Percentiles rank a stretch among this genome's conserved stretches.
Conservation (phyloP, 2,888 invertebrate genomes). For the Rotaria magnacalcarata region DNA sequence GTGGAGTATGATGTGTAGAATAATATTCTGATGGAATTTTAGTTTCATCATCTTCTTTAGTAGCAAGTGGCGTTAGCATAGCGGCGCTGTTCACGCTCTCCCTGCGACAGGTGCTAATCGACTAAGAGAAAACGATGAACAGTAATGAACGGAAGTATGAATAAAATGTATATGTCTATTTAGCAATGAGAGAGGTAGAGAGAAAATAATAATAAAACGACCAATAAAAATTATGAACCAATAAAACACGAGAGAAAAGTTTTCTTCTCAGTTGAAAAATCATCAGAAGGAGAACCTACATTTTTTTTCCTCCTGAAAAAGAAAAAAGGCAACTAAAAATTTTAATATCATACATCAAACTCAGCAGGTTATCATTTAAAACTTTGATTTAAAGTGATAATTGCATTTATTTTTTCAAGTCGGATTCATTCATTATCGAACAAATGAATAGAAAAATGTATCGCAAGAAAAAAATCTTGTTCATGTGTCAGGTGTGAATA, state of each 20-base stretch:
- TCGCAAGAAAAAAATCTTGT: background rate
- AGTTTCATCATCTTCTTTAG: conserved; percentile 13
- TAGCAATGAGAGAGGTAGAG: background rate
- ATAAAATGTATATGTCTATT: background rate
- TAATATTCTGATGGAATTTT: background rate
- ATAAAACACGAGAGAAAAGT: background rate
- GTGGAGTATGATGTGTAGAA: background rate
- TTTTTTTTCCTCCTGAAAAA: no score
- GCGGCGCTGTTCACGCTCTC: conserved; percentile 16
- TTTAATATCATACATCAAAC: background rate
- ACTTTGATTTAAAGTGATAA: conserved; percentile 28
- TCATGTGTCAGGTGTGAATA: background rate
- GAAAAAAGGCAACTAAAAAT: background rate
- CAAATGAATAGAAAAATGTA: conserved; percentile 1
- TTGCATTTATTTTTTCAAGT: background rate
- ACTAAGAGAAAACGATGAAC: conserved; percentile 6
- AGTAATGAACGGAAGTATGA: background rate
- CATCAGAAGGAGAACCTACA: no score
- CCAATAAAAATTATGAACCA: background rate
- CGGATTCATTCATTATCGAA: background rate
- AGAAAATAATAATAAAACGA: background rate
- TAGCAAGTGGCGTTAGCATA: conserved; percentile 16
- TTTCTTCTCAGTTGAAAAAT: background rate
- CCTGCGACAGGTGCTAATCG: conserved; percentile 25
- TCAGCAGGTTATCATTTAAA: conserved; percentile 11